phyloP scores from a whole-genome alignment of 2,888 invertebrate genomes.

The Latheticus oryzae region DNA sequence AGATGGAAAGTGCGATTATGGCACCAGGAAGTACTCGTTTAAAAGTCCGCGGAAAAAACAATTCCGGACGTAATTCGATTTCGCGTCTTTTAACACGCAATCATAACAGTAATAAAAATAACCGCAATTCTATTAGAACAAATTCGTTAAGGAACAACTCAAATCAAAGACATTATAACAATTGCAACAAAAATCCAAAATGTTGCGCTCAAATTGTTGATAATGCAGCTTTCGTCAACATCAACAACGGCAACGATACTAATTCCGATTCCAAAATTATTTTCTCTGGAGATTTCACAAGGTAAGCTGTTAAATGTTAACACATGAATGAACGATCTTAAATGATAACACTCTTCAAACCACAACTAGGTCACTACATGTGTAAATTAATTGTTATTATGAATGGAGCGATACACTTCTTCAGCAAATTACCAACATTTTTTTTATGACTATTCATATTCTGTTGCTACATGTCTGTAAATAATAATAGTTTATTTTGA shows the following conservation, averaged over 20 bases:
- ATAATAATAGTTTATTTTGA: too few relatives aligned
- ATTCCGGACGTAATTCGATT: conserved; percentile 24
- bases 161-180: conserved; percentile 39
- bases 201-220: conserved; percentile 20
- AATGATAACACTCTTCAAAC: conserved; percentile 8
- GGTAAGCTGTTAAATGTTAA: conserved; percentile 34
- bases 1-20: conserved; percentile 40
- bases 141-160: conserved; percentile 29
- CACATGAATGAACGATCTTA: conserved; percentile 13
- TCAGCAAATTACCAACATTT: too few relatives aligned
- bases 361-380: conserved; percentile 14
- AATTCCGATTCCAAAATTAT: conserved; percentile 30
- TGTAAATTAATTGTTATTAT: conserved; percentile 2
- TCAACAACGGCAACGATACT: conserved; percentile 29
- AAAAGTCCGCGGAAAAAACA: conserved; percentile 32
- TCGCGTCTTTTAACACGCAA: conserved; percentile 26
- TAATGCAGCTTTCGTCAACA: conserved; percentile 25
- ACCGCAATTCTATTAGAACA: conserved; percentile 21
- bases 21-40: conserved; percentile 39
- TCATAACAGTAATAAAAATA: conserved; percentile 32
- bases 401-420: too few relatives aligned
- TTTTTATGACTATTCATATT: too few relatives aligned
- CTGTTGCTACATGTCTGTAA: too few relatives aligned
- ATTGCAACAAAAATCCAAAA: conserved; percentile 11
- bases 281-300: conserved; percentile 35